A percentile compares a stretch with the other conserved stretches of the same genome.
Conservation (phyloP, 1,140 invertebrate species). For the Mya arenaria region DNA sequence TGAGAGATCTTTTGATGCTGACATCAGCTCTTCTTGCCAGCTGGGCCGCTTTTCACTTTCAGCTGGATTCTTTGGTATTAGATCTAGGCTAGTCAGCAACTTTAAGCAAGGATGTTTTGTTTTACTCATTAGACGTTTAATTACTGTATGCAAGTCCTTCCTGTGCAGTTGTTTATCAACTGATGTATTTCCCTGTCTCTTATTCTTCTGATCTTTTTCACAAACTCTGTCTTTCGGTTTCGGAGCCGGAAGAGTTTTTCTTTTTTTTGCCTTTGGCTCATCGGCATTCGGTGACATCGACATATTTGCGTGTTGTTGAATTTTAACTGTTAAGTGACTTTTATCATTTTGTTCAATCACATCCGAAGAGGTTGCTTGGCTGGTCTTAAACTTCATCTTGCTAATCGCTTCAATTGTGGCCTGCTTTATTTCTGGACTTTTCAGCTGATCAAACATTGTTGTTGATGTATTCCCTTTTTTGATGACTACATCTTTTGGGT, state of each 20-base stretch:
- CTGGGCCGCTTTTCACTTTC: background rate
- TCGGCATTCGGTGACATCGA: background rate
- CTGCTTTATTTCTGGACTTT: background rate
- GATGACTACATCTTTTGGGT: too few species aligned
- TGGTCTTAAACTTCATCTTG: background rate
- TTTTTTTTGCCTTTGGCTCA: too few species aligned
- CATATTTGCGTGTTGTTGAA: background rate
- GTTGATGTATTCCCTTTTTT: too few species aligned
- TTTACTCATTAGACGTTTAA: background rate
- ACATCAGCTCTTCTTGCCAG: background rate
- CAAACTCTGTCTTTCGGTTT: background rate
- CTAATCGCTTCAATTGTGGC: background rate
- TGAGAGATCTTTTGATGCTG: background rate
- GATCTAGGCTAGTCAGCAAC: background rate
- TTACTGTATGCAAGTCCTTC: too few species aligned
- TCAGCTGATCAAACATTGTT: too few species aligned
- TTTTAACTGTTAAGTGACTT: background rate
- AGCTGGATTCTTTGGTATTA: background rate
- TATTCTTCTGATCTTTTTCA: conserved; percentile 15
- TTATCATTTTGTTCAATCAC: background rate
- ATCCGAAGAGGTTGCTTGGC: background rate
- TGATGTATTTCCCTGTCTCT: too few species aligned
- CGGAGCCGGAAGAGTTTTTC: conserved; percentile 28
- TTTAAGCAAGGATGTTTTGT: background rate
- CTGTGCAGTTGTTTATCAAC: too few species aligned